Percentiles rank a stretch among this genome's conserved stretches.
phyloP scores from a whole-genome alignment of 2,113 vertebrate genomes.

The Phasianus colchicus region DNA sequence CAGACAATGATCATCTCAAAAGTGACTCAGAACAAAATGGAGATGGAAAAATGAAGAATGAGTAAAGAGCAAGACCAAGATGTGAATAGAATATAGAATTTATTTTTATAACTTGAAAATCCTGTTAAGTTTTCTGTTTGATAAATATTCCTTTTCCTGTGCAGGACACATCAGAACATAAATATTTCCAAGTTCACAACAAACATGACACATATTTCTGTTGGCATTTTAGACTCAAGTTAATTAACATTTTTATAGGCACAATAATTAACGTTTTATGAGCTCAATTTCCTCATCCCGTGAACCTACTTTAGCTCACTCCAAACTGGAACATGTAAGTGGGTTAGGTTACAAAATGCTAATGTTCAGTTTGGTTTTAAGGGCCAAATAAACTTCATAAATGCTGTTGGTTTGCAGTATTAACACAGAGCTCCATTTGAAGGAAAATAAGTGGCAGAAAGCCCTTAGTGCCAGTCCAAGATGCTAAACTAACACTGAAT shows the following conservation, averaged over 20 bases:
- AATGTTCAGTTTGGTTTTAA: slow-evolving; percentile 41
- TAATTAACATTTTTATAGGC: slow-evolving; percentile 54
- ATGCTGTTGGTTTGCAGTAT: not conserved
- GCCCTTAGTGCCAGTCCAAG: not conserved
- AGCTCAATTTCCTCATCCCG: slow-evolving; percentile 20
- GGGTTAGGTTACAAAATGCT: slow-evolving; percentile 26
- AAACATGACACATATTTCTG: not conserved
- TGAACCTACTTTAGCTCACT: slow-evolving; percentile 34
- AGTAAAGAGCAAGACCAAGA: not conserved
- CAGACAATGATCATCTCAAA: not conserved
- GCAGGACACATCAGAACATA: not conserved
- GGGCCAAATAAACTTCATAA: slow-evolving; percentile 34
- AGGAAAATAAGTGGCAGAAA: not conserved
- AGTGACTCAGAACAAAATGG: not conserved
- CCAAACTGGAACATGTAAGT: not conserved
- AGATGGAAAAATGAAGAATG: not conserved
- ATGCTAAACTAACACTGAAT: not conserved
- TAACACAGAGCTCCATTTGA: not conserved
- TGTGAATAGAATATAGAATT: not conserved
- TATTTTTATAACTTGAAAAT: not conserved
- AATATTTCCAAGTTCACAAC: not conserved
- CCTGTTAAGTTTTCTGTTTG: not conserved
- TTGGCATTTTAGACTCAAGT: slow-evolving; percentile 26
- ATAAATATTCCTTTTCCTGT: not conserved
- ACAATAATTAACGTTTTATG: slow-evolving; percentile 56